These are phyloP conservation scores for Bombyx huttoni DNA, from an alignment of 2,888 invertebrate genomes.

Conservation along the genomic window DNA sequence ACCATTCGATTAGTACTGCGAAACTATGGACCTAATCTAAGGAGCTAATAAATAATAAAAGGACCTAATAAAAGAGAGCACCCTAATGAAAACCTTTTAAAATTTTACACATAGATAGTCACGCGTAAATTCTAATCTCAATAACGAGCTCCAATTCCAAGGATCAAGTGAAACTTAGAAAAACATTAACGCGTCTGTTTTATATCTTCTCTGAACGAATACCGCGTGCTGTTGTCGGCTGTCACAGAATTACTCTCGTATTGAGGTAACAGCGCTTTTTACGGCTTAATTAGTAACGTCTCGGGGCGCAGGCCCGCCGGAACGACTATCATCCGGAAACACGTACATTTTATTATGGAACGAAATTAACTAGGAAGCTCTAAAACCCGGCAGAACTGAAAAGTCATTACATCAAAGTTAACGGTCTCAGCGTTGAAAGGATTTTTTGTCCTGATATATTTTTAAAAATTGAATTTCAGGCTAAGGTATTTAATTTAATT, in stretches of 20 bases:
- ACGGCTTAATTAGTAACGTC: slow-evolving; percentile 60
- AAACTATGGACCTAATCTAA: too few relatives aligned
- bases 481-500: too few relatives aligned
- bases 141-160: too few relatives aligned
- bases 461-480: not conserved
- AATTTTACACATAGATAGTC: too few relatives aligned
- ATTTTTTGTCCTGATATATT: not conserved
- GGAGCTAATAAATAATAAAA: too few relatives aligned
- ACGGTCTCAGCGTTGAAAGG: not conserved
- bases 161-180: not conserved
- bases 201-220: not conserved
- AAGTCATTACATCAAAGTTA: not conserved
- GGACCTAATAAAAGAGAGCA: too few relatives aligned
- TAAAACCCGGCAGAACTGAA: not conserved
- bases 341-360: slow-evolving; percentile 30
- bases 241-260: slow-evolving; percentile 46
- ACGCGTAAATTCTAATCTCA: too few relatives aligned
- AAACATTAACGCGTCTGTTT: not conserved
- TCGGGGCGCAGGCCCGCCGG: slow-evolving; percentile 21
- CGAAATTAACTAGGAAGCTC: slow-evolving; percentile 28
- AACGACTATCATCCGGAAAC: slow-evolving; percentile 24
- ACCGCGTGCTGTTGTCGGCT: slow-evolving; percentile 5
- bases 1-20: too few relatives aligned
- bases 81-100: too few relatives aligned
- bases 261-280: slow-evolving; percentile 46